Evolutionary conservation across 2,797 vertebrate genomes (phyloP), one percentile per base, ranked within the genome.

Genomic region (Sternotherus odoratus): DNA sequence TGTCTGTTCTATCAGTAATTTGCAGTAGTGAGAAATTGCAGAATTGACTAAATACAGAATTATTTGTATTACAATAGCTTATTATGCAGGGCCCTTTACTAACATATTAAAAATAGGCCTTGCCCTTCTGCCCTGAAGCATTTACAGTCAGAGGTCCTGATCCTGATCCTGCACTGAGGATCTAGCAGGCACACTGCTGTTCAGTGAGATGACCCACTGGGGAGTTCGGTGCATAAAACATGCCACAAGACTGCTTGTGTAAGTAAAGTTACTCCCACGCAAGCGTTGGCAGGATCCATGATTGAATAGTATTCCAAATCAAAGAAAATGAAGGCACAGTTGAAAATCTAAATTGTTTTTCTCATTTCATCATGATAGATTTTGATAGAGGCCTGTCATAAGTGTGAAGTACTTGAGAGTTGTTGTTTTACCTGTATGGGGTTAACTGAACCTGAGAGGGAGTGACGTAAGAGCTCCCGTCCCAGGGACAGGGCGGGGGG

Each of bases 61-160:
- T 16, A 1, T 30, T 72, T 49, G 54, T 46, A 56, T 30, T 8
- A 1, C 57, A 49, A 5, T 0, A n/a, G 15, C 69, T 90, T 0
- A 0, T 2, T 48, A 15, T 30, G 24, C 0, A 12, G 75, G 54
- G 6, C 5, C 19, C 1, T 60, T n/a, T 21, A 46, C 12, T 49
- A 85, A 77, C 46, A 1, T 1, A 49, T 17, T 46, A 28, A 12
- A 46, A 23, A 5, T 5, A 12, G 43, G 43, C 24, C 2, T 48
- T 60, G 43, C 54, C 54, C 54, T 85, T 4, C 54, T 46, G 26
- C 36, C 36, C 54, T 39, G 53, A 80, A 30, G 51, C 30, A 43
- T 56, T 43, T 43, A 23, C 39, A 72, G 6, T 72, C 36, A 63
- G n/a, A 63, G 11, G 10, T 39, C 23, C 39, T 43, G 69, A 72